Percentiles rank a stretch among this genome's conserved stretches.
Conservation (phyloP, 2,888 invertebrate genomes). For the Cataglyphis cursor region DNA sequence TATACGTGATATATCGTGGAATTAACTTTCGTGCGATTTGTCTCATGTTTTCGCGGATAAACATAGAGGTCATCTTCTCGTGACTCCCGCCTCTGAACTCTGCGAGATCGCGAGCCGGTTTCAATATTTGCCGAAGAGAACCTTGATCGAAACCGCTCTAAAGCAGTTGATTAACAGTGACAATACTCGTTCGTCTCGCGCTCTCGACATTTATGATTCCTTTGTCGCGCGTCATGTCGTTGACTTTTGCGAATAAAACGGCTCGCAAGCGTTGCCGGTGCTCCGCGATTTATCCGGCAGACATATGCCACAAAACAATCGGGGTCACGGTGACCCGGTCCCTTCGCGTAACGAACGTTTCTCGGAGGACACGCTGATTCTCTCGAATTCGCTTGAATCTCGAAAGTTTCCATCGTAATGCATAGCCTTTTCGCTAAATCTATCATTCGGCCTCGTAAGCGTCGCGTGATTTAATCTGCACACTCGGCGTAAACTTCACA, state of each 20-base stretch:
- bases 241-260: background rate
- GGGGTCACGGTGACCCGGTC: constrained; percentile 69
- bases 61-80: constrained; percentile 4
- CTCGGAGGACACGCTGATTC: background rate
- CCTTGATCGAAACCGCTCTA: background rate
- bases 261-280: constrained; percentile 54
- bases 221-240: background rate
- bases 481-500: background rate
- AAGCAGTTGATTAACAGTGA: background rate
- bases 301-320: constrained; percentile 73
- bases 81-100: background rate
- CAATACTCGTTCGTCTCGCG: background rate
- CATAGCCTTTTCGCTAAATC: background rate
- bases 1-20: background rate
- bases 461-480: background rate
- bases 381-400: no score
- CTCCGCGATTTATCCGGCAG: constrained; percentile 59
- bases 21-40: background rate
- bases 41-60: background rate
- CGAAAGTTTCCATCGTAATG: background rate
- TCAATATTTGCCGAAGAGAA: background rate
- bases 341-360: constrained; percentile 65
- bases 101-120: background rate
- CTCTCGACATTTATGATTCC: background rate
- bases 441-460: background rate